Base-by-base conservation (phyloP, 1,140 invertebrate species). In the Catajapyx aquilonaris region DNA sequence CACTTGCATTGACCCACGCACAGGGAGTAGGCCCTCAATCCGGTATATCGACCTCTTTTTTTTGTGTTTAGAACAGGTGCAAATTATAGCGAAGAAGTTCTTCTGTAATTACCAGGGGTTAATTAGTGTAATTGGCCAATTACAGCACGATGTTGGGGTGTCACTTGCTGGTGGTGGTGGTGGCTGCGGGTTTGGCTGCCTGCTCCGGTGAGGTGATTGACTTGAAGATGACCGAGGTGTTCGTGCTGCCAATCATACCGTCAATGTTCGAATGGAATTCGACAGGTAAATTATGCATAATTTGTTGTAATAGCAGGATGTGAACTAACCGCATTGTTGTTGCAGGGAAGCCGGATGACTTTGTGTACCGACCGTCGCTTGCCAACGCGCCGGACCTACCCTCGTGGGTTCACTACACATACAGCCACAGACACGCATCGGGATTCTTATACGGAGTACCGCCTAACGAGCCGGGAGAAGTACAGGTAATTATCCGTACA, bases 361-460 rank as follows among this genome's bases (percentile, higher is more conserved):
- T 69, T 46, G 63, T 66, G 3, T 77, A 75, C 50, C 68, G 71
- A 44, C 64, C 73, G 0, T 71, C 73, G 1, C 49, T 81, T 16
- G 41, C 68, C 1, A 66, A 72, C 45, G 66, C 73, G 33, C 81
- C 83, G 0, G 83, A 87, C 57, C 59, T 88, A 31, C 83, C 83
- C 1, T 57, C 64, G 7, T 87, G 83, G 83, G 71, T 87, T 45
- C 66, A 73, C 23, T 86, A 81, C 47, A 68, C 71, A 34, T 84
- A 81, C 48, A 81, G 76, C 44, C 63, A 70, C 31, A 61, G 65
- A 38, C 69, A 79, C 46, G 68, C 72, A 44, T 66, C 64, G 1
- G 79, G 79, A 0, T 83, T 76, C 49, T 57, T 85, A 2, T 85
- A 80, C 45, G 81, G 81, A 1, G 79, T 79, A 4, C 73, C 79